Evolutionary conservation across 2,888 invertebrate species (phyloP).

Genomic region (Phanerotoma sp.): DNA sequence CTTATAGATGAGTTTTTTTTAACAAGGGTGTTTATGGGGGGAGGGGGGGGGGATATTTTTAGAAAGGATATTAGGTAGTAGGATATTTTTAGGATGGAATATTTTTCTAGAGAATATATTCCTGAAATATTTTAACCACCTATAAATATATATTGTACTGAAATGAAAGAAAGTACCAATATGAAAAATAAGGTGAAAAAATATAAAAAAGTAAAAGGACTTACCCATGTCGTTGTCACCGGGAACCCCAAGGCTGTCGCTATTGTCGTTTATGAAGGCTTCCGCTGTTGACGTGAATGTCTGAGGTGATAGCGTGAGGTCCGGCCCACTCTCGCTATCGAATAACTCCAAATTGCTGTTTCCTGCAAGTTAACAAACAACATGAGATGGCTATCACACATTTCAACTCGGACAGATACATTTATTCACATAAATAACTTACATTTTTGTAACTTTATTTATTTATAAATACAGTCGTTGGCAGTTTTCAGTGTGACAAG

Average conservation of each 20-base stretch:
- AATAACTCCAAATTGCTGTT: slow-evolving; percentile 62
- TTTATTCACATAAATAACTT: not conserved
- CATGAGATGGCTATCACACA: not conserved
- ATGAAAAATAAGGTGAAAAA: not conserved
- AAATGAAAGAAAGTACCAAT: slow-evolving; percentile 4
- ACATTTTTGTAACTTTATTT: not conserved
- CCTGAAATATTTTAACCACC: no score
- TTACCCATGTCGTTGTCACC: slow-evolving; percentile 65
- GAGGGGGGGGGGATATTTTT: no score
- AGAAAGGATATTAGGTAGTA: no score
- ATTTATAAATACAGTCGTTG: no score
- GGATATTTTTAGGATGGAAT: no score
- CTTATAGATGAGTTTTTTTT: no score
- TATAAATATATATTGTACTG: slow-evolving; percentile 1
- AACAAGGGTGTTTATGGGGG: no score
- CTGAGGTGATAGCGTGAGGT: slow-evolving; percentile 65
- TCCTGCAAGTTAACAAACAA: slow-evolving; percentile 41
- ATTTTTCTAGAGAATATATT: no score
- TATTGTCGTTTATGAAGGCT: slow-evolving; percentile 68
- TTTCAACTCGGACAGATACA: no score
- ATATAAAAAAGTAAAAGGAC: slow-evolving; percentile 34
- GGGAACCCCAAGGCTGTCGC: slow-evolving; percentile 65
- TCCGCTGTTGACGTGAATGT: slow-evolving; percentile 66
- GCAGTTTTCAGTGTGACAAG: no score
- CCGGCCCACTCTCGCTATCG: slow-evolving; percentile 65